Conservation (phyloP, 92 coral and sea anemone genomes). For the Zoanthus sansibaricus region DNA sequence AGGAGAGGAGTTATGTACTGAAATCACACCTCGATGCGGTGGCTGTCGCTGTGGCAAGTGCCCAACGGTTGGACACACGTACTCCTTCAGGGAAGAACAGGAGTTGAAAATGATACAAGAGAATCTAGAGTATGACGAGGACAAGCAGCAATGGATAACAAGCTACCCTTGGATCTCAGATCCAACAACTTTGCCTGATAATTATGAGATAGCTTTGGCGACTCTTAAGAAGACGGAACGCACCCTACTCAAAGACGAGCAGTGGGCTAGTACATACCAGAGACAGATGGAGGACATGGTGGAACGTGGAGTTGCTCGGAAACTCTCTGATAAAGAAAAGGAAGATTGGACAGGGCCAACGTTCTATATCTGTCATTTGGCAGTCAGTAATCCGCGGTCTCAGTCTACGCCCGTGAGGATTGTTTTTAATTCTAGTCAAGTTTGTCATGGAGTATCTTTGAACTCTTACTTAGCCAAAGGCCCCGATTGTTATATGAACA, state of each 20-base stretch:
- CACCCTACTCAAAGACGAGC: conserved; percentile 23
- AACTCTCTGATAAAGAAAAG: conserved; percentile 28
- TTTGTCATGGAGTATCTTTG: conserved; percentile 35
- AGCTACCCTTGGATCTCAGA: conserved; percentile 76
- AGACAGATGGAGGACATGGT: background rate
- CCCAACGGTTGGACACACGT: conserved; percentile 33
- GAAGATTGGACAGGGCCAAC: conserved; percentile 45
- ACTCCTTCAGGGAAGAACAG: too few species aligned
- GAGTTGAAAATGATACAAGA: conserved; percentile 48
- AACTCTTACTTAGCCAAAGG: conserved; percentile 42
- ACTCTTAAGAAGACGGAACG: conserved; percentile 64
- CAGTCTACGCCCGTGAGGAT: too few species aligned
- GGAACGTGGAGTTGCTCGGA: conserved; percentile 35
- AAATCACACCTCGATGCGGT: conserved; percentile 68
- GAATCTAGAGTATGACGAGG: conserved; percentile 66
- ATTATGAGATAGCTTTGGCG: conserved; percentile 28
- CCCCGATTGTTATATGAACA: background rate
- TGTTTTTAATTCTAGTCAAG: conserved; percentile 35
- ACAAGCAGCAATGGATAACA: background rate
- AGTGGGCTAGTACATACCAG: too few species aligned
- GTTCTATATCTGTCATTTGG: background rate
- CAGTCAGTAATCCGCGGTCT: too few species aligned
- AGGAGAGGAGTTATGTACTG: conserved; percentile 72
- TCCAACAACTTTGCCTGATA: conserved; percentile 70
- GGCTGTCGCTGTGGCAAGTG: conserved; percentile 51